These are phyloP conservation scores for Macaria notata DNA, from an alignment of 2,888 invertebrate genomes.

Conservation along the genomic window DNA sequence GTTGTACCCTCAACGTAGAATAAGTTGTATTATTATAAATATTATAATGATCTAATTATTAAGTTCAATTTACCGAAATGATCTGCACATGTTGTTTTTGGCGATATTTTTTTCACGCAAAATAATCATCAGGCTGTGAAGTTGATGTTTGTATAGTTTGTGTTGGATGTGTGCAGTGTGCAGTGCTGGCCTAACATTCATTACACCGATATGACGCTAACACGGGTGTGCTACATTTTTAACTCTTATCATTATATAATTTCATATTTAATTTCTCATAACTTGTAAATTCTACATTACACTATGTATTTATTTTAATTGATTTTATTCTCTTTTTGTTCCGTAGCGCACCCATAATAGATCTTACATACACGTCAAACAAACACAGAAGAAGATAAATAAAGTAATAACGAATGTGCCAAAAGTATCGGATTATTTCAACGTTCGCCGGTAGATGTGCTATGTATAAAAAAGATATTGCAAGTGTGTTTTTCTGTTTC, in stretches of 20 bases:
- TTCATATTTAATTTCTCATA: conserved; percentile 22
- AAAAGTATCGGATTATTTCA: conserved; percentile 38
- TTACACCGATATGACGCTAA: conserved; percentile 40
- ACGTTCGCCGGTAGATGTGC: conserved; percentile 60
- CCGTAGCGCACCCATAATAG: conserved; percentile 78
- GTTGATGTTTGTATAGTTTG: conserved; percentile 23
- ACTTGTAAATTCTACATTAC: no score
- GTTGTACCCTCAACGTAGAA: conserved; percentile 42
- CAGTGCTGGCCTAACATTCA: conserved; percentile 27
- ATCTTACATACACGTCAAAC: conserved; percentile 67
- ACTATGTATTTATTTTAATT: conserved; percentile 12
- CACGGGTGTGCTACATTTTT: conserved; percentile 62
- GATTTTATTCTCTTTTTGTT: conserved; percentile 54
- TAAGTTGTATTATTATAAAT: conserved; percentile 26
- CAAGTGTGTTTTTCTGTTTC: conserved; percentile 62
- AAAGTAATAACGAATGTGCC: conserved; percentile 26
- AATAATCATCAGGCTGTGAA: conserved; percentile 29
- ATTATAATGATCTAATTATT: conserved; percentile 27
- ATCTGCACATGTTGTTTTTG: conserved; percentile 16
- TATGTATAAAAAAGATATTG: conserved; percentile 52
- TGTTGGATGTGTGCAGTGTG: conserved; percentile 23
- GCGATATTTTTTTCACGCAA: conserved; percentile 12
- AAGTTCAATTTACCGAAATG: conserved; percentile 21
- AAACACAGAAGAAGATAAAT: conserved; percentile 72
- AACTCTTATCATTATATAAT: conserved; percentile 7